These are phyloP conservation scores for Nineta flava DNA, from an alignment of 2,888 invertebrate species.

Conservation along the genomic window DNA sequence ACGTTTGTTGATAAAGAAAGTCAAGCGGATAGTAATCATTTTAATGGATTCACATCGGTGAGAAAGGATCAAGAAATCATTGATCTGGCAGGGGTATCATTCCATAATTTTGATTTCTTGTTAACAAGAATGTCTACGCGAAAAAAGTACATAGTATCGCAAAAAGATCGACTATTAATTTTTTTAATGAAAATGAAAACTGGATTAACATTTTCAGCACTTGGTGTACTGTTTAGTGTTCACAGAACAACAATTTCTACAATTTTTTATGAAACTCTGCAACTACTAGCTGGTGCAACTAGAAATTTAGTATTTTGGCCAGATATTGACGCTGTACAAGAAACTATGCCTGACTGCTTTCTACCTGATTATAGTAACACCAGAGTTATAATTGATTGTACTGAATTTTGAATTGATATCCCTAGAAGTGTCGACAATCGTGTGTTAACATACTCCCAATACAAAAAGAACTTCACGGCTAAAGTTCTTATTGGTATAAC, in stretches of 20 bases:
- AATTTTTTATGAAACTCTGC: constrained; percentile 11
- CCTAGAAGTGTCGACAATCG: constrained; percentile 6
- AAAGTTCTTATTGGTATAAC: too few species aligned
- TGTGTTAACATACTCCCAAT: constrained; percentile 6
- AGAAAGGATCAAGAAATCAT: constrained; percentile 10
- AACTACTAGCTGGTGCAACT: constrained; percentile 6
- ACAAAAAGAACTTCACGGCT: constrained; percentile 12
- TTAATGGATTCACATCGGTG: constrained; percentile 6
- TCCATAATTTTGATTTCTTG: constrained; percentile 11
- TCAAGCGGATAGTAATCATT: too few species aligned
- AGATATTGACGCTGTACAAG: constrained; percentile 2
- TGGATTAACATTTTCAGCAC: constrained; percentile 12
- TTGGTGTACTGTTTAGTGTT: constrained; percentile 10
- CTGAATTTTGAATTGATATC: constrained; percentile 7
- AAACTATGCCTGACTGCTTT: constrained; percentile 8
- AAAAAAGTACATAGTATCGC: constrained; percentile 5
- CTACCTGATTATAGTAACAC: constrained; percentile 5
- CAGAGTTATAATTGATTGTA: constrained; percentile 8
- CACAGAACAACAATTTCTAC: constrained; percentile 12
- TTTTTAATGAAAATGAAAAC: too few species aligned
- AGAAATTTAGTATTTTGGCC: constrained; percentile 10
- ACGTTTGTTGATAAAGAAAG: too few species aligned
- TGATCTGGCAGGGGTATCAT: constrained; percentile 12
- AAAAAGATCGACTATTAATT: constrained; percentile 10
- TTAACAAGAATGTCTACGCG: constrained; percentile 8